A percentile compares a stretch with the other conserved stretches of the same genome.
Conservation (phyloP, 2,113 vertebrate species). For the Thalassarche chlororhynchos region DNA sequence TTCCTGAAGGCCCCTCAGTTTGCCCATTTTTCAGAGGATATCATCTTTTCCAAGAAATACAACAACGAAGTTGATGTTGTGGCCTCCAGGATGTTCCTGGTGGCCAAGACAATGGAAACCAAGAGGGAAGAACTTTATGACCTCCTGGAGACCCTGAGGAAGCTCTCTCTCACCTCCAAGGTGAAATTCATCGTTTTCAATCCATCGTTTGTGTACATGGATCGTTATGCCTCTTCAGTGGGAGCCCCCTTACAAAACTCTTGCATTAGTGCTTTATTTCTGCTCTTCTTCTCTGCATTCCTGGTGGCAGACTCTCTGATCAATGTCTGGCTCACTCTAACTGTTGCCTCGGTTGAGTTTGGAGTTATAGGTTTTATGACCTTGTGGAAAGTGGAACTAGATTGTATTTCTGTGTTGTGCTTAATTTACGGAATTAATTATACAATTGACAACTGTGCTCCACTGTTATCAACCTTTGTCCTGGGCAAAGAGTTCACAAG, state of each 20-base stretch:
- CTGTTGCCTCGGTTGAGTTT: slow-evolving; percentile 94
- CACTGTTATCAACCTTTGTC: slow-evolving; percentile 94
- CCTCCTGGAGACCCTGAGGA: slow-evolving; percentile 94
- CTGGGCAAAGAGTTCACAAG: slow-evolving; percentile 94
- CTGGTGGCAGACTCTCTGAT: slow-evolving; percentile 93
- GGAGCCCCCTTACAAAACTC: slow-evolving; percentile 96
- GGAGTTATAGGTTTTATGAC: slow-evolving; percentile 99
- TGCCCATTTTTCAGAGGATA: slow-evolving; percentile 95
- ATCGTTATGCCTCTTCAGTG: slow-evolving; percentile 96
- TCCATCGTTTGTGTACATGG: slow-evolving; percentile 98
- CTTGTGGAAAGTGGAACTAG: slow-evolving; percentile 95
- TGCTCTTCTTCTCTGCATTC: slow-evolving; percentile 95
- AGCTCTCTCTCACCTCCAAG: slow-evolving; percentile 94
- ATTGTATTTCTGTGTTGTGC: slow-evolving; percentile 96
- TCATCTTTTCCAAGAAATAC: slow-evolving; percentile 94
- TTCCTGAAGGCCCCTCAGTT: slow-evolving; percentile 92
- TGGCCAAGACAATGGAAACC: slow-evolving; percentile 97
- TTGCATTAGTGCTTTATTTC: slow-evolving; percentile 95
- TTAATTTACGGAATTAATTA: slow-evolving; percentile 96
- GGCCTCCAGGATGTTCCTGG: slow-evolving; percentile 95
- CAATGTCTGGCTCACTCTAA: slow-evolving; percentile 94
- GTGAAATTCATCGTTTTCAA: slow-evolving; percentile 99
- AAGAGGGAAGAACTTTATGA: slow-evolving; percentile 97
- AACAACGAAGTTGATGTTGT: slow-evolving; percentile 93
- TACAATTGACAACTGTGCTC: slow-evolving; percentile 94